Conservation (phyloP, 2,113 vertebrate genomes). For the Thermophis baileyi region DNA sequence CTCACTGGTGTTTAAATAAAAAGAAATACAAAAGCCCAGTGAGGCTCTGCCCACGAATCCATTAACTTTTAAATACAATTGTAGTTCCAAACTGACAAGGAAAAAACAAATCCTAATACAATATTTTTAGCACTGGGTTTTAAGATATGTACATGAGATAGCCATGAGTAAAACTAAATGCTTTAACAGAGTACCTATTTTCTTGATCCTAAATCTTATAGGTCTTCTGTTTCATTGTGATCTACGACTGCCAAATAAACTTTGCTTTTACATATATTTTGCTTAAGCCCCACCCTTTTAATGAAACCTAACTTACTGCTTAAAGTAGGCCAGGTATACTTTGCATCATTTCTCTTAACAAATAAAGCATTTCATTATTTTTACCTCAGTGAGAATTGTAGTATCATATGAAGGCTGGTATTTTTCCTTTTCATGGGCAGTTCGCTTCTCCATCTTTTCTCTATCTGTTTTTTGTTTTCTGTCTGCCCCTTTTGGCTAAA, state of each 20-base stretch:
- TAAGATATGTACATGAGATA: slow-evolving; percentile 28
- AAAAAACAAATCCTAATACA: slow-evolving; percentile 12
- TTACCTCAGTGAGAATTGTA: slow-evolving; percentile 82
- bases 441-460: slow-evolving; percentile 83
- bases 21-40: slow-evolving; percentile 46
- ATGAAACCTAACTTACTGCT: slow-evolving; percentile 25
- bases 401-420: slow-evolving; percentile 83
- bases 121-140: slow-evolving; percentile 7
- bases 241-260: slow-evolving; percentile 13
- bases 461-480: slow-evolving; percentile 83
- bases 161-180: slow-evolving; percentile 8
- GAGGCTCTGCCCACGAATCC: slow-evolving; percentile 56
- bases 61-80: background rate
- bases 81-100: slow-evolving; percentile 18
- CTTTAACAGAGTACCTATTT: slow-evolving; percentile 7
- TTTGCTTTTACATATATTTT: background rate
- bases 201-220: slow-evolving; percentile 7
- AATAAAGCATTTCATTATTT: slow-evolving; percentile 8
- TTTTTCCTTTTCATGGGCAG: slow-evolving; percentile 80
- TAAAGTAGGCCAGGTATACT: background rate
- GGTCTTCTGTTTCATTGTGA: slow-evolving; percentile 6
- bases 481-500: slow-evolving; percentile 83
- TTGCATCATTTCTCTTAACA: slow-evolving; percentile 14
- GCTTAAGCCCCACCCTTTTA: slow-evolving; percentile 31
- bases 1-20: slow-evolving; percentile 57